Evolutionary conservation across 2,113 vertebrate species (phyloP).

Genomic region (Leptobrachium leishanense): DNA sequence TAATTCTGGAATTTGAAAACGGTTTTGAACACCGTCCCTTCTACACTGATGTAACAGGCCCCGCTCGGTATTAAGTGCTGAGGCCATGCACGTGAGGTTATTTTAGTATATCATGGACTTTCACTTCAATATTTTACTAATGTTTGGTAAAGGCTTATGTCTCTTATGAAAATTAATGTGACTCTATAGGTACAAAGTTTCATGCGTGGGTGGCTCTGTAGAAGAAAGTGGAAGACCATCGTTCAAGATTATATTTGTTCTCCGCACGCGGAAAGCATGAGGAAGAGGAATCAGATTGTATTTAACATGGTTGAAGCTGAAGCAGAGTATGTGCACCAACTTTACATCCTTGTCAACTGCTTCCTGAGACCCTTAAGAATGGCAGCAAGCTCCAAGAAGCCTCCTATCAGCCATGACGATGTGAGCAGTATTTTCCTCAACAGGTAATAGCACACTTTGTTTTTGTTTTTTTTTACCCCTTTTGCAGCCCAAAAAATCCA

Average conservation of each 20-base stretch:
- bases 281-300: conserved; percentile 97
- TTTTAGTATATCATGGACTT: too few relatives aligned
- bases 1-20: too few relatives aligned
- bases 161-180: too few relatives aligned
- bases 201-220: conserved; percentile 96
- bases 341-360: conserved; percentile 91
- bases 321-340: conserved; percentile 94
- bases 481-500: too few relatives aligned
- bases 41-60: too few relatives aligned
- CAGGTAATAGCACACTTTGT: conserved; percentile 71
- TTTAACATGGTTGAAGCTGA: conserved; percentile 99
- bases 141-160: too few relatives aligned
- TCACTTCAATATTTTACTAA: too few relatives aligned
- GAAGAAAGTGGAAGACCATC: conserved; percentile 98
- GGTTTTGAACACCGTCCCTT: too few relatives aligned
- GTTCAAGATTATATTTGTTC: conserved; percentile 98
- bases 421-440: conserved; percentile 98
- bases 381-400: conserved; percentile 98
- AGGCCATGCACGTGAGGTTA: too few relatives aligned
- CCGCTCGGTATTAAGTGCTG: too few relatives aligned
- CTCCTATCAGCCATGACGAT: conserved; percentile 90
- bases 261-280: conserved; percentile 98
- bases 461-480: too few relatives aligned
- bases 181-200: conserved; percentile 90
- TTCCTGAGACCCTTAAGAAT: conserved; percentile 93